These are phyloP conservation scores for Apamea monoglypha DNA, from an alignment of 2,888 invertebrate species.

Conservation along the genomic window DNA sequence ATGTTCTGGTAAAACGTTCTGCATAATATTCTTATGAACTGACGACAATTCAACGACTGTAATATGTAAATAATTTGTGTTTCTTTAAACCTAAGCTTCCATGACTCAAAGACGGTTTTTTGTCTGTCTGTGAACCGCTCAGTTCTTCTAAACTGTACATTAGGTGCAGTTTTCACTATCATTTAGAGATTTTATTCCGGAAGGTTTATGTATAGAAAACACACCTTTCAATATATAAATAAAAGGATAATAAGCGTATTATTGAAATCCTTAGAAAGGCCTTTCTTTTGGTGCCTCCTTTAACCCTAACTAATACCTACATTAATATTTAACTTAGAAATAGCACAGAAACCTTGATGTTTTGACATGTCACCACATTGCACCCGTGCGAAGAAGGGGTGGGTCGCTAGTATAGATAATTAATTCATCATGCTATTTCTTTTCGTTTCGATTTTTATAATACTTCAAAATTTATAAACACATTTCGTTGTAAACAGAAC, in stretches of 20 bases:
- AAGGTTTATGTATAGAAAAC: background rate
- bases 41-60: background rate
- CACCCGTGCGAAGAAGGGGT: background rate
- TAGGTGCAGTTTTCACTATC: background rate
- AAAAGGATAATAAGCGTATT: background rate
- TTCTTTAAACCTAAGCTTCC: background rate
- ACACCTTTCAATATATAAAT: background rate
- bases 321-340: background rate
- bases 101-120: background rate
- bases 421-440: background rate
- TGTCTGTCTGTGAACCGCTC: background rate
- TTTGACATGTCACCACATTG: background rate
- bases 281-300: too few species aligned
- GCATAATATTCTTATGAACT: slow-evolving; percentile 27
- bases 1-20: slow-evolving; percentile 27
- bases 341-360: background rate
- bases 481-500: slow-evolving; percentile 28
- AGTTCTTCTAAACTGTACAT: background rate
- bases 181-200: background rate
- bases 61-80: slow-evolving; percentile 21
- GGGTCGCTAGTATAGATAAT: background rate
- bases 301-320: background rate
- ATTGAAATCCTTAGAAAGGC: background rate
- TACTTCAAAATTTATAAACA: slow-evolving; percentile 15
- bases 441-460: background rate